phyloP scores from a whole-genome alignment of 2,113 vertebrate species.

The Ascaphus truei region DNA sequence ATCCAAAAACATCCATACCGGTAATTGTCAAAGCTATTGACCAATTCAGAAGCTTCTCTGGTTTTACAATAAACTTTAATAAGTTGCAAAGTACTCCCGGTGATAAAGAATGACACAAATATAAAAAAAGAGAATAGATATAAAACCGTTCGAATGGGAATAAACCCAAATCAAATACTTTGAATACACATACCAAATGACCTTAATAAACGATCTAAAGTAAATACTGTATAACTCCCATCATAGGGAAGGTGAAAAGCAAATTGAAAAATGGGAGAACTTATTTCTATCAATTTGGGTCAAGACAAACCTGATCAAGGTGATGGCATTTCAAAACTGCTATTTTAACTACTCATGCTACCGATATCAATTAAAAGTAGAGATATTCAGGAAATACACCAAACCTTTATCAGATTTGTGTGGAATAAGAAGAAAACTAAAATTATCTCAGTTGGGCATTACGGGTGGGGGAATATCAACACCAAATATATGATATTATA shows the following conservation, averaged over 20 bases:
- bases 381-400: background rate
- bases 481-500: background rate
- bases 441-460: background rate
- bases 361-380: background rate
- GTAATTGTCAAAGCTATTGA: background rate
- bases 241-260: no score
- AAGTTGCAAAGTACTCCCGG: background rate
- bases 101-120: background rate
- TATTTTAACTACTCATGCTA: background rate
- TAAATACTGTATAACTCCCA: no score
- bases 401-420: background rate
- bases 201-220: no score
- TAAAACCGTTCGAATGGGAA: background rate
- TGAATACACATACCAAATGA: no score
- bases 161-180: no score
- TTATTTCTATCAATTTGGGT: no score
- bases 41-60: background rate
- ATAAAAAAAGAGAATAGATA: background rate
- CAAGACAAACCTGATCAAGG: background rate
- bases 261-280: no score
- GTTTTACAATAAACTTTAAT: background rate
- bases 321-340: background rate
- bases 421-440: background rate
- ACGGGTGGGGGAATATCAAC: background rate
- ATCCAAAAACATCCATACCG: background rate